These are phyloP conservation scores for Holotrichia oblita DNA, from an alignment of 1,140 invertebrate genomes.

Conservation along the genomic window DNA sequence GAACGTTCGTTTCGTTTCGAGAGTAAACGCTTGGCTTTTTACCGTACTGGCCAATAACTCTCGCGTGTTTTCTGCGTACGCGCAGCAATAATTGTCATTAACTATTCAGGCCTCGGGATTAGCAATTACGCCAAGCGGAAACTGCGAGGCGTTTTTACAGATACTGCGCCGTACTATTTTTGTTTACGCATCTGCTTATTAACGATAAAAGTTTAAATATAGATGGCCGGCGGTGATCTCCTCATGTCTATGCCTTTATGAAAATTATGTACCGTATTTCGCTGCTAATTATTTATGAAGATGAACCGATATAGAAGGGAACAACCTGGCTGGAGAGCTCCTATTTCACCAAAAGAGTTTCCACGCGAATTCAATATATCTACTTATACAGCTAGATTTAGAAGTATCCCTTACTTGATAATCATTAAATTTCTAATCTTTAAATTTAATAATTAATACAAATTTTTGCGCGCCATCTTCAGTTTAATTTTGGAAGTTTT, in stretches of 20 bases:
- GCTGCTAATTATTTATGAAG: not conserved
- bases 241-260: not conserved
- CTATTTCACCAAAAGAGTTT: not conserved
- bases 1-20: too few relatives aligned
- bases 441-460: too few relatives aligned
- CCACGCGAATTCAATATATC: too few relatives aligned
- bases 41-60: not conserved
- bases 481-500: too few relatives aligned
- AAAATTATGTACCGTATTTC: conserved; percentile 23
- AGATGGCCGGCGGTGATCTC: not conserved
- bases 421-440: too few relatives aligned
- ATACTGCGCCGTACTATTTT: conserved; percentile 5
- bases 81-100: conserved; percentile 30
- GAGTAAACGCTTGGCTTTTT: not conserved
- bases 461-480: too few relatives aligned
- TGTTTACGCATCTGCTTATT: conserved; percentile 35
- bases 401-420: too few relatives aligned
- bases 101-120: conserved; percentile 34
- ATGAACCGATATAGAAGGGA: not conserved
- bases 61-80: not conserved
- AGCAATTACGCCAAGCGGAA: conserved; percentile 28
- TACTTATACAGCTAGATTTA: too few relatives aligned
- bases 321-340: not conserved
- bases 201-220: conserved; percentile 35
- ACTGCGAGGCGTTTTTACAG: conserved; percentile 14